These are phyloP conservation scores for Opisthograptis luteolata DNA, from an alignment of 2,888 invertebrate species.

Conservation along the genomic window DNA sequence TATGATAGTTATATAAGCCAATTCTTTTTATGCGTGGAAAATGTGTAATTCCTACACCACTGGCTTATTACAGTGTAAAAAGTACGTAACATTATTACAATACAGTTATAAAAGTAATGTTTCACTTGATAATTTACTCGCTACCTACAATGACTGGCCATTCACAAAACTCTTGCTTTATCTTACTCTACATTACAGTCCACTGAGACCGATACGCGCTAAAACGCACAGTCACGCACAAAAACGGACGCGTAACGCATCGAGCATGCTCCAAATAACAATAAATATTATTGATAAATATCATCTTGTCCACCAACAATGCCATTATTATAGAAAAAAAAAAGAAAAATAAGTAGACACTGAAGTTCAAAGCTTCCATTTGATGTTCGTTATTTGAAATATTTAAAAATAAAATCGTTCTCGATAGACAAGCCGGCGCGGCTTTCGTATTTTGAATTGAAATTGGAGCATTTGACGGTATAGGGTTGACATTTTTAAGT, in stretches of 20 bases:
- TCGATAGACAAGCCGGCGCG: slow-evolving; percentile 66
- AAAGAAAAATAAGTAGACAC: slow-evolving; percentile 56
- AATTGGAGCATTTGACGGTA: slow-evolving; percentile 58
- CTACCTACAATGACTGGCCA: slow-evolving; percentile 8
- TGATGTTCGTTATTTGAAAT: slow-evolving; percentile 51
- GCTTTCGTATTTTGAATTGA: slow-evolving; percentile 58
- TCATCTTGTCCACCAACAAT: slow-evolving; percentile 79
- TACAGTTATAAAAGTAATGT: too few relatives aligned
- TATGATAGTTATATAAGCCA: too few relatives aligned
- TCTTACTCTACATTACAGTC: slow-evolving; percentile 13
- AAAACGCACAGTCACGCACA: slow-evolving; percentile 67
- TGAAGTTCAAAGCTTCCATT: slow-evolving; percentile 56
- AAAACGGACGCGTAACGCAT: slow-evolving; percentile 51
- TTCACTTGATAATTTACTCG: slow-evolving; percentile 1
- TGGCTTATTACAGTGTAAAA: too few relatives aligned
- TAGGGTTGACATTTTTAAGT: slow-evolving; percentile 51
- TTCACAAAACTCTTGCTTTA: slow-evolving; percentile 21
- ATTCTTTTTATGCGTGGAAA: too few relatives aligned
- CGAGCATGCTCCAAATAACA: slow-evolving; percentile 64
- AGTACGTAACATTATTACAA: too few relatives aligned
- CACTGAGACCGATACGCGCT: slow-evolving; percentile 19
- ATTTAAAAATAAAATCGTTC: slow-evolving; percentile 63
- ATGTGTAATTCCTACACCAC: too few relatives aligned
- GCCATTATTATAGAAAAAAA: slow-evolving; percentile 73
- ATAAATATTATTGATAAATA: slow-evolving; percentile 73